Evolutionary conservation across 2,888 invertebrate species (phyloP).

Genomic region (Microctonus hyperodae): DNA sequence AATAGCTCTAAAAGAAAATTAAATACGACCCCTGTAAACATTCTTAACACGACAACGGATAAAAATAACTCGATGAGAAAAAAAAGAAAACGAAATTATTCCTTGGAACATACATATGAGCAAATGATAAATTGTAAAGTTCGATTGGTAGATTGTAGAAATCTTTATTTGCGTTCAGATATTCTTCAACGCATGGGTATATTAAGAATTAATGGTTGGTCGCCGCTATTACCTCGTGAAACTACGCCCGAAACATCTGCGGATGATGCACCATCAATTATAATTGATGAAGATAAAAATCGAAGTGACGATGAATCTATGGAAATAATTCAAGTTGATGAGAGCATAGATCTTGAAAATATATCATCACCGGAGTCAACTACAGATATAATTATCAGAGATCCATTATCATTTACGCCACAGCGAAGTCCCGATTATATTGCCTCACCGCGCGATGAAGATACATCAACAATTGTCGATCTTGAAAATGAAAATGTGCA

Average conservation of each 20-base stretch:
- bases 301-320: slow-evolving; percentile 13
- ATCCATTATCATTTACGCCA: slow-evolving; percentile 27
- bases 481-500: slow-evolving; percentile 8
- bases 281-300: slow-evolving; percentile 13
- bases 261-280: neutral
- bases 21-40: neutral
- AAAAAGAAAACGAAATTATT: slow-evolving; percentile 26
- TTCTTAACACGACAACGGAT: neutral
- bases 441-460: neutral
- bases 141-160: slow-evolving; percentile 51
- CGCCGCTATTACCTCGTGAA: neutral
- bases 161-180: slow-evolving; percentile 41
- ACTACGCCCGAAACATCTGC: neutral
- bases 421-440: neutral
- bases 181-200: slow-evolving; percentile 47
- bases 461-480: neutral
- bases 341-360: slow-evolving; percentile 25
- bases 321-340: slow-evolving; percentile 29
- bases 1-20: neutral
- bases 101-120: slow-evolving; percentile 34
- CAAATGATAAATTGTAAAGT: slow-evolving; percentile 55
- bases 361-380: neutral
- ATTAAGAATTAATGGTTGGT: slow-evolving; percentile 42
- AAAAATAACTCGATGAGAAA: neutral
- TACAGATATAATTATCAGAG: slow-evolving; percentile 8